These are phyloP conservation scores for Linnaemya vulpina DNA, from an alignment of 2,888 invertebrate genomes.

Conservation along the genomic window DNA sequence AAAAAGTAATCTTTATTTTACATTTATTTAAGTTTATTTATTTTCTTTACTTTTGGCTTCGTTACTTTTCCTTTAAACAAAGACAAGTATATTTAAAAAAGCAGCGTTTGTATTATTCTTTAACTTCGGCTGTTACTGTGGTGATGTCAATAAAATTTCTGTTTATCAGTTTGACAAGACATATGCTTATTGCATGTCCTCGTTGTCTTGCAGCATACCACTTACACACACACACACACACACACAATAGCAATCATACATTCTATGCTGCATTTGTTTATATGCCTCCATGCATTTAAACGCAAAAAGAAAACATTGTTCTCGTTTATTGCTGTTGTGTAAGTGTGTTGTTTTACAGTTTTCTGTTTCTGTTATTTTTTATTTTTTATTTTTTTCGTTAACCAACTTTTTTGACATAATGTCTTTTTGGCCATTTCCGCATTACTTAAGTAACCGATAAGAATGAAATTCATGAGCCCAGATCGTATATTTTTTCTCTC, in stretches of 20 bases:
- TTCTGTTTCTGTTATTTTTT: conserved; percentile 33
- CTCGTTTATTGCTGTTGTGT: conserved; percentile 56
- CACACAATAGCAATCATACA: conserved; percentile 17
- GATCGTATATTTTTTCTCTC: conserved; percentile 53
- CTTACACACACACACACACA: conserved; percentile 37
- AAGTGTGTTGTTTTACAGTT: conserved; percentile 61
- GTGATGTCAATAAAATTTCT: conserved; percentile 76
- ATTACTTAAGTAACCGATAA: conserved; percentile 72
- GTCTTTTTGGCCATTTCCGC: conserved; percentile 72
- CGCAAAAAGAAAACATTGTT: conserved; percentile 49
- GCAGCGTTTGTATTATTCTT: conserved; percentile 49
- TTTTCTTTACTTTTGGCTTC: conserved; percentile 38
- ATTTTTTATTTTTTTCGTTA: conserved; percentile 28
- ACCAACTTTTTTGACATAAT: conserved; percentile 69
- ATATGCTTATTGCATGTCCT: conserved; percentile 73
- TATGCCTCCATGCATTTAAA: conserved; percentile 24
- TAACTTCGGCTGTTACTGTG: conserved; percentile 65
- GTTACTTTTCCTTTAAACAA: conserved; percentile 41
- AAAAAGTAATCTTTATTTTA: conserved; percentile 70
- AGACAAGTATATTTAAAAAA: conserved; percentile 22
- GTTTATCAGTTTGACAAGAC: conserved; percentile 75
- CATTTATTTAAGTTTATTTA: conserved; percentile 70
- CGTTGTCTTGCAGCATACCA: conserved; percentile 64
- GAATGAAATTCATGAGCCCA: conserved; percentile 71
- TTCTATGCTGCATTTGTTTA: conserved; percentile 26